phyloP scores from a whole-genome alignment of 2,888 invertebrate species.

The Alviniconcha strummeri region DNA sequence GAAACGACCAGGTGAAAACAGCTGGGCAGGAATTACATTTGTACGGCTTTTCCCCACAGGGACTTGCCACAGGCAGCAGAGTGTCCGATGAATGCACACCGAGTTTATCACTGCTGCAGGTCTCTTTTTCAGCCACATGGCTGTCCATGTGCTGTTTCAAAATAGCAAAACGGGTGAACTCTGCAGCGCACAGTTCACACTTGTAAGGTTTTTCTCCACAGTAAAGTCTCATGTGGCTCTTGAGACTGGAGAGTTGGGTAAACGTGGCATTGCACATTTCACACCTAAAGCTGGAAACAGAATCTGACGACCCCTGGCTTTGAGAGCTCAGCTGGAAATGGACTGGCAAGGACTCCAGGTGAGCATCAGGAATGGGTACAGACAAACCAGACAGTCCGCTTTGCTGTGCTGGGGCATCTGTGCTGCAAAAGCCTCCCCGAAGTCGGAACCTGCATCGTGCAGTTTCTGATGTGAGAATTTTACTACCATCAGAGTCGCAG shows the following conservation, averaged over 20 bases:
- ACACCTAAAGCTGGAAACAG: not conserved
- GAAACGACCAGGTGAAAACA: not conserved
- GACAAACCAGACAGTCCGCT: too few relatives aligned
- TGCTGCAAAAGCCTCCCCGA: too few relatives aligned
- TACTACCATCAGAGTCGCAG: too few relatives aligned
- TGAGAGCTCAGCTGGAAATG: too few relatives aligned
- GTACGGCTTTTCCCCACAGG: not conserved
- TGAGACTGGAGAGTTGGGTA: not conserved
- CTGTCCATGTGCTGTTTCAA: not conserved
- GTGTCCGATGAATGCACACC: not conserved
- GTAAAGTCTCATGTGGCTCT: not conserved
- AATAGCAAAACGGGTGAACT: not conserved
- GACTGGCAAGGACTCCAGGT: too few relatives aligned
- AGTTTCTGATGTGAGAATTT: too few relatives aligned
- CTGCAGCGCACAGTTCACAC: conserved; percentile 6
- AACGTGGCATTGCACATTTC: not conserved
- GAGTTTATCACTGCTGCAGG: not conserved
- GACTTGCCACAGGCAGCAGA: not conserved
- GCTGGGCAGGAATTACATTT: not conserved
- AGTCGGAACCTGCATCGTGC: too few relatives aligned
- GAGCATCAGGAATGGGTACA: too few relatives aligned
- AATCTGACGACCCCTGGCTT: too few relatives aligned
- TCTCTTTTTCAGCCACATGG: not conserved
- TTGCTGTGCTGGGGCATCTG: too few relatives aligned
- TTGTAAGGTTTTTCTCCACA: not conserved